Percentiles rank a stretch among this genome's conserved stretches.
phyloP scores from a whole-genome alignment of 2,888 invertebrate genomes.

The Venustoraphidia nigricollis region DNA sequence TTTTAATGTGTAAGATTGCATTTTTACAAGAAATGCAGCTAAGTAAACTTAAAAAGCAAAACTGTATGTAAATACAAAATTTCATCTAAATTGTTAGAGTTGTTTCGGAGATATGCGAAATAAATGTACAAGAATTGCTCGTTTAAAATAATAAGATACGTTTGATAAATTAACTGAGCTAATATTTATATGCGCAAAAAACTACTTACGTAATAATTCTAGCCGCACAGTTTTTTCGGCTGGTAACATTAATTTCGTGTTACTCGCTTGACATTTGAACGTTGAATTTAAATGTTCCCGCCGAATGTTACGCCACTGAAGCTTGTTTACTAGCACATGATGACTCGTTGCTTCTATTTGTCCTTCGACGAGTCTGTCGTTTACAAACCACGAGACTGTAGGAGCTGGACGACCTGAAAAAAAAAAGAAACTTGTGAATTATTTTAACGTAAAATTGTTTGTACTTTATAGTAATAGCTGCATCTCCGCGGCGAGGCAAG shows the following conservation, averaged over 20 bases:
- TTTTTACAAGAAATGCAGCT: too few relatives aligned
- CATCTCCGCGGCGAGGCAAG: too few relatives aligned
- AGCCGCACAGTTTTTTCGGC: conserved; percentile 68
- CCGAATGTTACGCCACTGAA: conserved; percentile 57
- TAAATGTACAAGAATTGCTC: too few relatives aligned
- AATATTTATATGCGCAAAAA: not conserved
- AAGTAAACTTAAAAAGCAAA: too few relatives aligned
- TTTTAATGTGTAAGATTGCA: too few relatives aligned
- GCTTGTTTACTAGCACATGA: conserved; percentile 63
- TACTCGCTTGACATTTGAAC: conserved; percentile 75
- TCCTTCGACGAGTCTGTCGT: conserved; percentile 53
- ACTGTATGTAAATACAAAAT: too few relatives aligned
- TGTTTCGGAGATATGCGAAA: too few relatives aligned
- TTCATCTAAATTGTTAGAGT: too few relatives aligned
- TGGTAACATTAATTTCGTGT: conserved; percentile 73
- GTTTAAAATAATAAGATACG: too few relatives aligned
- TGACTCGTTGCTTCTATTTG: conserved; percentile 52
- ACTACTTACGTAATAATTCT: conserved; percentile 66
- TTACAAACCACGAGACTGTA: conserved; percentile 71
- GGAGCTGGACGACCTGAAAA: conserved; percentile 64
- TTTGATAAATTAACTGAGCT: too few relatives aligned
- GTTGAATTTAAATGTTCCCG: conserved; percentile 69
- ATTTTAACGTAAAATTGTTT: too few relatives aligned
- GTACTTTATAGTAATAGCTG: too few relatives aligned
- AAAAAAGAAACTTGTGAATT: conserved; percentile 8